Evolutionary conservation across 2,888 invertebrate species (phyloP), one percentile per base, ranked within the genome.

Genomic region (Drosophila nr. perissopoda): DNA sequence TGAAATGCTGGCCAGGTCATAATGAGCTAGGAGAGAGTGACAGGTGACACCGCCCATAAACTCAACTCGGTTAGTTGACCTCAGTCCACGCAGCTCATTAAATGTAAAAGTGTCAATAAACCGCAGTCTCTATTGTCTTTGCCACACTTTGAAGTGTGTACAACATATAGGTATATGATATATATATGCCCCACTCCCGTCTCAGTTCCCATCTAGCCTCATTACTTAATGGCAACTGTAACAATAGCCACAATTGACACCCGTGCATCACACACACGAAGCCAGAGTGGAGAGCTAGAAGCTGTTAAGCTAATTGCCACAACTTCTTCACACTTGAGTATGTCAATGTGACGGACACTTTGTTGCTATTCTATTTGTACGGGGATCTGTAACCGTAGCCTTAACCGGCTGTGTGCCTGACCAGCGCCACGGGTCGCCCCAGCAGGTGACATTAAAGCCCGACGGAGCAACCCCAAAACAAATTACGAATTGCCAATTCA

Each of bases 231-330:
- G 92, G 89, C 38, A 70, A 70, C 60, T 53, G 27, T 38, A 73
- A 82, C 72, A 76, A 81, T 65, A 52, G 75, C 63, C 69, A 83
- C 71, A 80, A 80, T 78, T 76, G 91, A 86, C 91, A 89, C 80
- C 83, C 58, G 56, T 33, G 54, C 48, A 70, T 64, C 73, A 76
- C 66, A 79, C 64, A 65, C 64, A 74, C 61, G 58, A 53, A 27
- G 60, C 63, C 53, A 49, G 58, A 57, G 53, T 59, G 60, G 45
- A 63, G 60, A 61, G 60, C 51, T 38, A 78, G 89, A 82, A 85
- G 90, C 89, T 90, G 89, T 91, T 91, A 91, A 86, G 77, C 90
- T 90, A 91, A 90, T 90, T 90, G 91, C 77, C 83, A 72, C 80
- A 74, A 75, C 72, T 90, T 78, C 74, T 80, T 78, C 60, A 53